phyloP scores from a whole-genome alignment of 2,113 vertebrate species.

The Coregonus clupeaformis region DNA sequence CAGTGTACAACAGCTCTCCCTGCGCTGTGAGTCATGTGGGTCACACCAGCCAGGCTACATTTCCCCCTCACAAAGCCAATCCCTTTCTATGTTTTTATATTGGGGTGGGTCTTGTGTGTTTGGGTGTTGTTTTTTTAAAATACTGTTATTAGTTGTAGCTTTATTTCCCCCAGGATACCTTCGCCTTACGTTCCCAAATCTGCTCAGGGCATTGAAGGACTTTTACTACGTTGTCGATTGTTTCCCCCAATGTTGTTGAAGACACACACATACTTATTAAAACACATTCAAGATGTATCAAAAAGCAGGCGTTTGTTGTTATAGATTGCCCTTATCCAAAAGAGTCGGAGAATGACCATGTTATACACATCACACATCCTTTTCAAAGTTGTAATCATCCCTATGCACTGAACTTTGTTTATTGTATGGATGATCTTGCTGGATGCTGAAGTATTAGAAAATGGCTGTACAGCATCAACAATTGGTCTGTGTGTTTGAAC shows the following conservation, averaged over 20 bases:
- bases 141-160: slow-evolving; percentile 5
- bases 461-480: no score
- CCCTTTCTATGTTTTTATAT: background rate
- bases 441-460: no score
- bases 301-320: background rate
- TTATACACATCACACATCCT: no score
- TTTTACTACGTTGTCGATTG: background rate
- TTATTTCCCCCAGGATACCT: slow-evolving; percentile 11
- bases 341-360: no score
- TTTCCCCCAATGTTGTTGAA: background rate
- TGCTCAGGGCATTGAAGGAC: slow-evolving; percentile 32
- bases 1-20: no score
- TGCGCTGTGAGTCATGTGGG: no score
- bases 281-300: background rate
- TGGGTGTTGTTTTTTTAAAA: background rate
- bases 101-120: background rate
- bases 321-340: no score
- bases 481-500: no score
- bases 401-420: slow-evolving; percentile 1
- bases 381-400: background rate
- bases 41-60: no score
- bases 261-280: background rate
- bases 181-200: slow-evolving; percentile 31
- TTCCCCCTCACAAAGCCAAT: background rate
- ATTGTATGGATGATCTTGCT: no score